A percentile compares a stretch with the other conserved stretches of the same genome.
Conservation (phyloP, 2,113 vertebrate genomes). For the Bettongia penicillata region DNA sequence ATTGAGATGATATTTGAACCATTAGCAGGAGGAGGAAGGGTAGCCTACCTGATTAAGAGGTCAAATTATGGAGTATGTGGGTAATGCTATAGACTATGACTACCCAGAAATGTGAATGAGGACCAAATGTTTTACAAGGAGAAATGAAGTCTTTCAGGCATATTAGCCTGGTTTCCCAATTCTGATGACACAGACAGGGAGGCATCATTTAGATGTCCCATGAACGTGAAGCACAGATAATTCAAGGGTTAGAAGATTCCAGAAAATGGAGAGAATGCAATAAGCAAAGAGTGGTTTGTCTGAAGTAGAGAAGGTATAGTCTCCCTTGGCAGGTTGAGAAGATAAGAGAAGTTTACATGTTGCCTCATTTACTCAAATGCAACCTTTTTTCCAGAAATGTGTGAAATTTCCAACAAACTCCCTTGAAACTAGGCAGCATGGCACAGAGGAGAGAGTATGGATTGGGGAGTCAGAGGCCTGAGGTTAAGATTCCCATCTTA, state of each 20-base stretch:
- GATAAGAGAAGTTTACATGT: not conserved
- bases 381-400: not conserved
- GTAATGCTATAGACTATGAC: not conserved
- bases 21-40: not conserved
- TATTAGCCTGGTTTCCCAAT: not conserved
- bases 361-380: not conserved
- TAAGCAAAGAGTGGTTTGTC: not conserved
- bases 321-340: not conserved
- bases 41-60: not conserved
- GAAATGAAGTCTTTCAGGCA: not conserved
- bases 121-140: not conserved
- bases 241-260: not conserved
- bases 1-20: not conserved
- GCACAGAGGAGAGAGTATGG: not conserved
- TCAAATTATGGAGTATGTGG: not conserved
- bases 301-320: not conserved
- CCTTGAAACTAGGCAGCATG: not conserved
- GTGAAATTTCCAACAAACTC: not conserved
- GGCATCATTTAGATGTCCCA: not conserved
- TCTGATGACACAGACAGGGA: not conserved
- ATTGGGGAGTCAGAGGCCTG: not conserved
- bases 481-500: not conserved
- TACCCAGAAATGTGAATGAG: not conserved
- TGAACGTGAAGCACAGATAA: not conserved
- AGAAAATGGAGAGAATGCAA: not conserved